Evolutionary conservation across 2,888 invertebrate species (phyloP).

Genomic region (Morinoia aosen): DNA sequence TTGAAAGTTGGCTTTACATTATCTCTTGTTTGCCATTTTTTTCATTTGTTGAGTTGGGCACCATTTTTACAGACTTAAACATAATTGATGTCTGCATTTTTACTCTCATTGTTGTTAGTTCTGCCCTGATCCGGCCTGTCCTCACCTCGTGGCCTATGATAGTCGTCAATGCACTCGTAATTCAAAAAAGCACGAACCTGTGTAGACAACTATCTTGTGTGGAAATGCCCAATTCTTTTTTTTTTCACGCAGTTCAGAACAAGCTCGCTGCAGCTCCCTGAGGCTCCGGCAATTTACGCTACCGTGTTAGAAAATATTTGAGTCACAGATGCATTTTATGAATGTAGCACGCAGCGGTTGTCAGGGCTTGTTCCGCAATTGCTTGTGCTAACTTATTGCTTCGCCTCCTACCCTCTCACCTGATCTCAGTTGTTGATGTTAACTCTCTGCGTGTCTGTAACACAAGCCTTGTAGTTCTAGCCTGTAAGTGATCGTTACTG

Average conservation of each 20-base stretch:
- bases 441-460: neutral
- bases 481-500: neutral
- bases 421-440: neutral
- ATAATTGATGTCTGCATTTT: neutral
- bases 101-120: neutral
- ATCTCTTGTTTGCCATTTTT: neutral
- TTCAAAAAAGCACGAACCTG: too few relatives aligned
- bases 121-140: too few relatives aligned
- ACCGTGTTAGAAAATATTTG: neutral
- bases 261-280: neutral
- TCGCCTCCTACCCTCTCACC: neutral
- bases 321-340: neutral
- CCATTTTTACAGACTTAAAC: neutral
- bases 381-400: neutral
- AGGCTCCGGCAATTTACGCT: neutral
- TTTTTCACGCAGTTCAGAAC: too few relatives aligned
- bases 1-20: neutral
- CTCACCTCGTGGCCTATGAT: too few relatives aligned
- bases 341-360: neutral
- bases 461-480: constrained; percentile 12
- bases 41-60: neutral
- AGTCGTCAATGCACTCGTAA: too few relatives aligned
- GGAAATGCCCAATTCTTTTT: too few relatives aligned
- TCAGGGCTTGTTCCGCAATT: neutral
- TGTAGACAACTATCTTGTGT: too few relatives aligned